phyloP scores from a whole-genome alignment of 2,113 vertebrate genomes.

The Petroica traversi region DNA sequence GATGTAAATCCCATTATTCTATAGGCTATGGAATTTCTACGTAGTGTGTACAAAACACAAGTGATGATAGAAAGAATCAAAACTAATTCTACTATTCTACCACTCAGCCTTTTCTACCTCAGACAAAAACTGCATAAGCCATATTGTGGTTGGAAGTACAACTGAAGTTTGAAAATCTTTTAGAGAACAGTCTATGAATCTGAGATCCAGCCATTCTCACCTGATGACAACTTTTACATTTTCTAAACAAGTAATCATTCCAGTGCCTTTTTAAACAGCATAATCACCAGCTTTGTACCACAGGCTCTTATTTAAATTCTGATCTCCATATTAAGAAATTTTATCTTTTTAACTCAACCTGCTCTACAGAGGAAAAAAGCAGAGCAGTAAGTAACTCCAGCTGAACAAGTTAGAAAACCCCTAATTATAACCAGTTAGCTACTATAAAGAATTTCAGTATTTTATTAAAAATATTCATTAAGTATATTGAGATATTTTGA shows the following conservation, averaged over 20 bases:
- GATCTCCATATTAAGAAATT: not conserved
- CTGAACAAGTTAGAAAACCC: not conserved
- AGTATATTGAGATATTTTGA: not conserved
- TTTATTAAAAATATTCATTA: not conserved
- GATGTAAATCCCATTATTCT: not conserved
- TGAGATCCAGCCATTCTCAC: not conserved
- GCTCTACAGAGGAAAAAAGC: not conserved
- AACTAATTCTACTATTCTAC: not conserved
- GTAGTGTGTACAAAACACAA: not conserved
- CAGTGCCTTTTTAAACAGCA: not conserved
- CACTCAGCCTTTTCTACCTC: not conserved
- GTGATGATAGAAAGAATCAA: not conserved
- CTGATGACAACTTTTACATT: not conserved
- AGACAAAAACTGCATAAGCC: not conserved
- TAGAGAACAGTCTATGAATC: not conserved
- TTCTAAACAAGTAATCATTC: not conserved
- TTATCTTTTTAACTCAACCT: not conserved
- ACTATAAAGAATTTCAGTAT: not conserved
- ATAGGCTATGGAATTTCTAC: not conserved
- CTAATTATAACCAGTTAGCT: not conserved
- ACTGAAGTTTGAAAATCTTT: not conserved
- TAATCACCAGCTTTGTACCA: not conserved
- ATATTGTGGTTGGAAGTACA: not conserved
- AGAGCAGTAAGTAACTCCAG: not conserved
- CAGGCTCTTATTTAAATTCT: not conserved